phyloP scores from a whole-genome alignment of 2,888 invertebrate genomes.

The Tryphoninae sp. region DNA sequence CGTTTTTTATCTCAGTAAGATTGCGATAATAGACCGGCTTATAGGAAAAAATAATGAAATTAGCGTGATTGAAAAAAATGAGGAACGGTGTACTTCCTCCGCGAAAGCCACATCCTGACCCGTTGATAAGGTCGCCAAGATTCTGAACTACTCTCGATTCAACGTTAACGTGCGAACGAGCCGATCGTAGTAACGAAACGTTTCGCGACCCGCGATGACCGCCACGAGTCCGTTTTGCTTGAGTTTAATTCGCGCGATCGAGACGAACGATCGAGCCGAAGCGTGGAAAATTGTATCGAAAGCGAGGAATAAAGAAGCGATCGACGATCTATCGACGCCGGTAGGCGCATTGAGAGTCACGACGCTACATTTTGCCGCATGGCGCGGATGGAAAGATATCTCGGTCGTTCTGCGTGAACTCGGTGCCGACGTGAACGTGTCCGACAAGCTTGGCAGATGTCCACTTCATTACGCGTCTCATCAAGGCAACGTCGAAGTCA shows the following conservation, averaged over 20 bases:
- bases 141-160: not conserved
- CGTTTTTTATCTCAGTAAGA: not conserved
- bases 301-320: constrained; percentile 15
- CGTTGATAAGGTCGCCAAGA: not conserved
- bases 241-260: constrained; percentile 63
- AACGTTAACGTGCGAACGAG: not conserved
- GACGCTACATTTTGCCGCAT: constrained; percentile 69
- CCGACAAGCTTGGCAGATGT: constrained; percentile 76
- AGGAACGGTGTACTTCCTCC: not conserved
- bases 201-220: constrained; percentile 35
- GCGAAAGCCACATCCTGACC: constrained; percentile 6
- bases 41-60: not conserved
- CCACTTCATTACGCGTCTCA: constrained; percentile 77
- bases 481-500: constrained; percentile 71
- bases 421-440: constrained; percentile 66
- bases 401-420: constrained; percentile 56
- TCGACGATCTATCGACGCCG: constrained; percentile 52
- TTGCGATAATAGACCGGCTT: not conserved
- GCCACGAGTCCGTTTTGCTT: constrained; percentile 27
- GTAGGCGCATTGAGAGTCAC: constrained; percentile 65
- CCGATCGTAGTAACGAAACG: constrained; percentile 3
- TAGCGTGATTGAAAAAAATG: not conserved
- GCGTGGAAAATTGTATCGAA: constrained; percentile 58
- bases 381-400: constrained; percentile 66
- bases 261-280: constrained; percentile 54